Conservation (phyloP, 2,888 invertebrate genomes). For the Notodromas monacha region DNA sequence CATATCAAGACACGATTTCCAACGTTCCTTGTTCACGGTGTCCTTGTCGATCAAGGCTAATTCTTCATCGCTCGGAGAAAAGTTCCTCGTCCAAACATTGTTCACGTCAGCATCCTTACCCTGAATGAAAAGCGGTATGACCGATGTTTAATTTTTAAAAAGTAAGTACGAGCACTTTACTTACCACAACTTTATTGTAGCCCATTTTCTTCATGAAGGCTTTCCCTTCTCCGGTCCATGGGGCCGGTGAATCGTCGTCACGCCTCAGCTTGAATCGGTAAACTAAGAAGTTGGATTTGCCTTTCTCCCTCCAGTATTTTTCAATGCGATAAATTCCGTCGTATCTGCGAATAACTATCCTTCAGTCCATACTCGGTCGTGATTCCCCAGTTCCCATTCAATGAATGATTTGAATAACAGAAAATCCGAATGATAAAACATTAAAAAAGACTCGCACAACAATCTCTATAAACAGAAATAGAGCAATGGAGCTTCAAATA, state of each 20-base stretch:
- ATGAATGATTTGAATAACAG: no score
- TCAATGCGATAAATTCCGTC: constrained; percentile 61
- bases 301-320: constrained; percentile 42
- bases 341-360: constrained; percentile 21
- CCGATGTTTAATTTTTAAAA: no score
- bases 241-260: constrained; percentile 41
- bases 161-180: no score
- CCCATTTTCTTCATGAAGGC: constrained; percentile 18
- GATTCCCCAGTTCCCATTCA: not conserved
- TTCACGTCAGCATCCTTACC: constrained; percentile 34
- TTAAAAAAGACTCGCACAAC: no score
- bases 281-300: constrained; percentile 38
- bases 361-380: not conserved
- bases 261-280: constrained; percentile 42
- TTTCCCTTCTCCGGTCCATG: constrained; percentile 38
- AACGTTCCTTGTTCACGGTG: constrained; percentile 26
- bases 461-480: no score
- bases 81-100: constrained; percentile 5
- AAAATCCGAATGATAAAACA: no score
- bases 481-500: no score
- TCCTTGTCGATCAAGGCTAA: constrained; percentile 25
- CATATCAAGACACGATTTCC: constrained; percentile 21
- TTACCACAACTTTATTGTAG: constrained; percentile 14
- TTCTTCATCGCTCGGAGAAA: constrained; percentile 13
- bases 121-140: constrained; percentile 6